Conservation (phyloP, 2,888 invertebrate species). For the Linyphia triangularis region DNA sequence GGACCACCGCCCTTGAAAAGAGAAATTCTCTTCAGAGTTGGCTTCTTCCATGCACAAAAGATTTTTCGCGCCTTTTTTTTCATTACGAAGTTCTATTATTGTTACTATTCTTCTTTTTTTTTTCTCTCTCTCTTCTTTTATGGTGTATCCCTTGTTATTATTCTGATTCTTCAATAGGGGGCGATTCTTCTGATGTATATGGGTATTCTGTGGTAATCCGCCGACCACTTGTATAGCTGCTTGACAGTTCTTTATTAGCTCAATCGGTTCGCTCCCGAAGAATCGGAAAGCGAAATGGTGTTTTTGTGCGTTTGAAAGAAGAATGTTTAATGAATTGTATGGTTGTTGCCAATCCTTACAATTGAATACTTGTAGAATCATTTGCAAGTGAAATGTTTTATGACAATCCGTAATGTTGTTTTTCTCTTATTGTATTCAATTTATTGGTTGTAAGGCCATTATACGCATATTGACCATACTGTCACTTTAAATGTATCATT, state of each 20-base stretch:
- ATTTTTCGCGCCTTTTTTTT: constrained; percentile 44
- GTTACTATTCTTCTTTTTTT: neutral
- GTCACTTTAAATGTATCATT: too few relatives aligned
- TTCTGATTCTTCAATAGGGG: constrained; percentile 41
- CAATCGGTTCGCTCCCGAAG: neutral
- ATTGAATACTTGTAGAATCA: neutral
- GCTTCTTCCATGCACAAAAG: constrained; percentile 58
- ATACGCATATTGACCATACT: neutral
- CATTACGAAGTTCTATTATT: constrained; percentile 12
- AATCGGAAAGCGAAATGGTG: neutral
- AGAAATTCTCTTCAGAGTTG: constrained; percentile 41
- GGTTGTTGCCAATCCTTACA: neutral
- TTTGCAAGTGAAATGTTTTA: neutral
- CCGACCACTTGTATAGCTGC: neutral
- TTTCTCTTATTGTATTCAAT: neutral
- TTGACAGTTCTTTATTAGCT: constrained; percentile 1
- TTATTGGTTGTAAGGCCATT: neutral
- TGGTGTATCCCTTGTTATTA: constrained; percentile 62
- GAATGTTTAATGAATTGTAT: neutral
- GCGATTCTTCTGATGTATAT: neutral
- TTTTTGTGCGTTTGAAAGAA: neutral
- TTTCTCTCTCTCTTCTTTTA: constrained; percentile 8
- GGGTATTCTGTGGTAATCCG: constrained; percentile 17
- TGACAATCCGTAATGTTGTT: neutral
- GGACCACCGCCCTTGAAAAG: constrained; percentile 27